Conservation (phyloP, 2,113 vertebrate species). For the Pogonocichla stellata region DNA sequence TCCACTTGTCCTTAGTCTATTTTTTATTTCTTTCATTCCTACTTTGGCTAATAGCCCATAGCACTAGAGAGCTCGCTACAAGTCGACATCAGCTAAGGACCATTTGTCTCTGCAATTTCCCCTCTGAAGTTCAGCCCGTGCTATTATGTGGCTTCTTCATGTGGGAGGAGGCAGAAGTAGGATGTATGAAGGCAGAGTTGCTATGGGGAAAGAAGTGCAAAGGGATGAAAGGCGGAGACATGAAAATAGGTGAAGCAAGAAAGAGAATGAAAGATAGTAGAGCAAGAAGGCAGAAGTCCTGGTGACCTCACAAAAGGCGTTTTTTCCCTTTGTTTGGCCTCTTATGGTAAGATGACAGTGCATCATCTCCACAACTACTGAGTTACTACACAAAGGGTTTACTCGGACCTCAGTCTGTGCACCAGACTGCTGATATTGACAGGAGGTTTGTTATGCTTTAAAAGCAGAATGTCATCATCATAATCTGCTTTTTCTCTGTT, state of each 20-base stretch:
- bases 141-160: not conserved
- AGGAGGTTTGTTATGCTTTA: not conserved
- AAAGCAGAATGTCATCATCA: not conserved
- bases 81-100: not conserved
- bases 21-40: not conserved
- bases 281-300: not conserved
- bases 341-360: not conserved
- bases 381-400: not conserved
- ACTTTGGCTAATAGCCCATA: not conserved
- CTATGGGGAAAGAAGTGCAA: not conserved
- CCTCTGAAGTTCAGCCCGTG: not conserved
- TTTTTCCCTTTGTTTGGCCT: not conserved
- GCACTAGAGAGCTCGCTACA: not conserved
- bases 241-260: not conserved
- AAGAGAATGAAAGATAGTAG: not conserved
- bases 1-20: not conserved
- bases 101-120: not conserved
- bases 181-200: constrained; percentile 17
- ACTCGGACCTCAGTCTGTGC: not conserved
- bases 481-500: not conserved
- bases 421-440: not conserved
- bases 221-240: not conserved
- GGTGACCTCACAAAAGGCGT: not conserved
- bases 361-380: not conserved
- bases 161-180: not conserved